phyloP scores from a whole-genome alignment of 2,797 vertebrate genomes.

The Sternotherus odoratus region DNA sequence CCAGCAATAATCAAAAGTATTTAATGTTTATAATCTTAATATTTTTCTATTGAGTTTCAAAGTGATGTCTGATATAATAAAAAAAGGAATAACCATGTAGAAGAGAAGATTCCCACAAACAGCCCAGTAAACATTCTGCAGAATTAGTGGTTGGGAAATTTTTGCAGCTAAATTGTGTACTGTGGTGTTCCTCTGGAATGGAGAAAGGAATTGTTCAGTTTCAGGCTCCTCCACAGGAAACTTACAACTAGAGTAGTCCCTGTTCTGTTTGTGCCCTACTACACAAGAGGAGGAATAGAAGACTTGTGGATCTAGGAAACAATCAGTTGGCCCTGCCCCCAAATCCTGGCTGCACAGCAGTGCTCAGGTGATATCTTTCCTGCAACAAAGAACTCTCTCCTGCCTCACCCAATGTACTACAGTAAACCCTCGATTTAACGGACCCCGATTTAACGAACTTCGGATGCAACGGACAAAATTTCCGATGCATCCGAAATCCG shows the following conservation, averaged over 20 bases:
- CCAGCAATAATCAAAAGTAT: background rate
- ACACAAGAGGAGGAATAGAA: background rate
- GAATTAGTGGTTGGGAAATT: background rate
- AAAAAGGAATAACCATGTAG: background rate
- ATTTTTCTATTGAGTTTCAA: background rate
- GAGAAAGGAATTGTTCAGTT: background rate
- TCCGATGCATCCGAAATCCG: too few species aligned
- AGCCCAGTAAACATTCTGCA: background rate
- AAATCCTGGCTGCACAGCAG: background rate
- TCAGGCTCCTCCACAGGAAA: background rate
- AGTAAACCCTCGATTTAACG: too few species aligned
- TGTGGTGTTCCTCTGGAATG: background rate
- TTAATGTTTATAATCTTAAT: background rate
- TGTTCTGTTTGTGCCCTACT: background rate
- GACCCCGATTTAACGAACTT: too few species aligned
- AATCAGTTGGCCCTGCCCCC: background rate
- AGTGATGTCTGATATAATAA: accelerated
- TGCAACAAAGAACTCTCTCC: background rate
- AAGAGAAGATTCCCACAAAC: background rate
- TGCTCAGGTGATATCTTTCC: background rate
- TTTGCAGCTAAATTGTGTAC: background rate
- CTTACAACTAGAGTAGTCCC: background rate
- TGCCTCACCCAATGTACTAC: background rate
- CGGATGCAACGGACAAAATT: too few species aligned
- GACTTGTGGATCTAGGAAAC: background rate